Evolutionary conservation across 1,140 invertebrate species (phyloP), one percentile per base, ranked within the genome.

Genomic region (Drosophila hydei): DNA sequence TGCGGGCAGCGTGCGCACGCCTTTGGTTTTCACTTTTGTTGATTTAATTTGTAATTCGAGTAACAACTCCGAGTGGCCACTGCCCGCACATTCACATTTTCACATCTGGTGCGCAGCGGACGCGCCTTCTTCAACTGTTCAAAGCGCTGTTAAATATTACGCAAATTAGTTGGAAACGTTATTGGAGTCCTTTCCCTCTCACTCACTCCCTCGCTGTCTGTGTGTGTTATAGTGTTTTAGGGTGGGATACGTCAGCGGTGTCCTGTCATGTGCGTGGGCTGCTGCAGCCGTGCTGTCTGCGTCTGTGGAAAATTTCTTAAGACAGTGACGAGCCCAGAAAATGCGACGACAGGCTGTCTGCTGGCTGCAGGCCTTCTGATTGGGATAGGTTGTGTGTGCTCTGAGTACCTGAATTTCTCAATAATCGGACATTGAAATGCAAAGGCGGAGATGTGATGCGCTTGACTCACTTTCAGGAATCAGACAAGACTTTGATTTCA

Each of bases 1-100:
- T 36, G 50, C 30, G 60, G 68, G 36, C 51, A 33, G 62, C 51
- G 54, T 47, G 61, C 55, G 67, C 50, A 69, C 60, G 60, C 75
- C 60, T 75, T 62, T 74, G 67, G 59, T 74, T 75, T 62, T 77
- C 63, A 67, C 71, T 77, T 64, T 67, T 80, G 81, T 87, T 83
- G 81, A 87, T 88, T 87, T 88, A 87, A 87, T 88, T 87, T 87
- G 81, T 87, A 87, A 87, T 88, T 88, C 69, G 81, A 87, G 81
- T 71, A 74, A 70, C 52, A 70, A 77, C 74, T 77, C 88, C 81
- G 87, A 87, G 83, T 87, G 78, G 67, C 65, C 71, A 72, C 75
- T 71, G 16, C 14, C 21, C 54, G 36, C 52, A 43, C 11, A 38
- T 16, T 33, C 30, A 33, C 30, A 40, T 40, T 40, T 56, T 43